A percentile compares a stretch with the other conserved stretches of the same genome.
Evolutionary conservation across 2,797 vertebrate species (phyloP).

Genomic region (Sebastes elongatus): DNA sequence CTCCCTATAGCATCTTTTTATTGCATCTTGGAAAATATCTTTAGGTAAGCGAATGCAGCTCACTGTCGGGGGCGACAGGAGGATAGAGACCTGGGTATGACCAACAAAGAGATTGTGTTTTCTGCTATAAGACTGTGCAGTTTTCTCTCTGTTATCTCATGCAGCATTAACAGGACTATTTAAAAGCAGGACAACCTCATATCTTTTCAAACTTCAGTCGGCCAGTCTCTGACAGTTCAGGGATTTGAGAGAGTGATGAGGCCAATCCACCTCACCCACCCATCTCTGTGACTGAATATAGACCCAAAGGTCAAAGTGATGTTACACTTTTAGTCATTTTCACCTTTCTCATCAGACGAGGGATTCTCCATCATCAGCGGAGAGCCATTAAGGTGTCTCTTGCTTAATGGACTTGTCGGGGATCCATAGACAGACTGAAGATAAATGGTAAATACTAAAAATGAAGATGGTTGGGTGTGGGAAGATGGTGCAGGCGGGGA

Average conservation of each 20-base stretch:
- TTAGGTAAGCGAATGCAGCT: neutral
- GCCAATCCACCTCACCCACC: slow-evolving; percentile 34
- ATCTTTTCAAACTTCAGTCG: slow-evolving; percentile 17
- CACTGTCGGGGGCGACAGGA: neutral
- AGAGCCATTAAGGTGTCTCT: slow-evolving; percentile 80
- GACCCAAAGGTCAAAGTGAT: slow-evolving; percentile 71
- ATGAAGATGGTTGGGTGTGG: slow-evolving; percentile 74
- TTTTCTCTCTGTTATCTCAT: neutral
- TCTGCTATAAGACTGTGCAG: neutral
- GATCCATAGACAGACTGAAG: slow-evolving; percentile 79
- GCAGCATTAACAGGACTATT: slow-evolving; percentile 1
- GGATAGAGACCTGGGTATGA: neutral
- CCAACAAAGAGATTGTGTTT: neutral
- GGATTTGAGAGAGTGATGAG: slow-evolving; percentile 44
- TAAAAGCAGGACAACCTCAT: slow-evolving; percentile 8
- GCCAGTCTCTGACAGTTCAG: slow-evolving; percentile 24
- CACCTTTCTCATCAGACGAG: slow-evolving; percentile 74
- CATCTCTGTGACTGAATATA: slow-evolving; percentile 53
- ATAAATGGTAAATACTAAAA: slow-evolving; percentile 83
- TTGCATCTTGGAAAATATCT: slow-evolving; percentile 2
- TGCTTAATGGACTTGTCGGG: slow-evolving; percentile 84
- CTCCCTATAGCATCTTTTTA: neutral
- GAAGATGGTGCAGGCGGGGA: slow-evolving; percentile 54
- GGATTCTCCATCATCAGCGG: slow-evolving; percentile 81
- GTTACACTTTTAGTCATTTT: slow-evolving; percentile 75